These are phyloP conservation scores for Heliocidaris tuberculata DNA, from an alignment of 35 echinoderm and acorn worm species.

Conservation along the genomic window DNA sequence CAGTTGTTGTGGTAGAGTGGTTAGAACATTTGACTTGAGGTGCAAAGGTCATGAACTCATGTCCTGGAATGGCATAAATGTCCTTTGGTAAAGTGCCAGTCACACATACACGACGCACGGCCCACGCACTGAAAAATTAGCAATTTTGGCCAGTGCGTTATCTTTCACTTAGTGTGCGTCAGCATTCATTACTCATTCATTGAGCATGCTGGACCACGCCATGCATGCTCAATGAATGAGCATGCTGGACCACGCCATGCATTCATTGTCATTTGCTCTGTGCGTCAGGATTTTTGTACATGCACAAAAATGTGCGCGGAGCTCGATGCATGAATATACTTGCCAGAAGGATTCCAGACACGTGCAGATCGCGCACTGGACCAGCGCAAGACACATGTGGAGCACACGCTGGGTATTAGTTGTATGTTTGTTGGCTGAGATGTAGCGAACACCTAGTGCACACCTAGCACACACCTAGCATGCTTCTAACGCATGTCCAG, in stretches of 20 bases:
- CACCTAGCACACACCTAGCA: background rate
- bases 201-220: no score
- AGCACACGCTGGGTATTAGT: no score
- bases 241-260: no score
- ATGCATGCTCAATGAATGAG: no score
- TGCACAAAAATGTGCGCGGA: background rate
- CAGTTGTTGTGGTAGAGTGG: no score
- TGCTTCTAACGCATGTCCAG: conserved; percentile 13
- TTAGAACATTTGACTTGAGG: no score
- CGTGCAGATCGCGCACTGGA: background rate
- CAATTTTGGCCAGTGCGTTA: conserved; percentile 23
- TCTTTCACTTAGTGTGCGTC: background rate
- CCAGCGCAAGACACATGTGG: background rate
- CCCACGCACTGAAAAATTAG: background rate
- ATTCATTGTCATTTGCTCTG: background rate
- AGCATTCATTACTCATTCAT: no score
- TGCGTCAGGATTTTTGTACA: conserved; percentile 1
- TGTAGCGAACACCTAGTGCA: background rate
- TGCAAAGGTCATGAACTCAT: no score
- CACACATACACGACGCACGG: background rate
- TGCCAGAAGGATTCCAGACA: background rate
- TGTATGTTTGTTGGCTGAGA: no score
- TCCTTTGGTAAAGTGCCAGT: no score
- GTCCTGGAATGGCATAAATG: no score
- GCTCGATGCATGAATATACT: background rate